Percentiles rank a stretch among this genome's conserved stretches.
phyloP scores from a whole-genome alignment of 2,113 vertebrate species.

The Heptranchias perlo region DNA sequence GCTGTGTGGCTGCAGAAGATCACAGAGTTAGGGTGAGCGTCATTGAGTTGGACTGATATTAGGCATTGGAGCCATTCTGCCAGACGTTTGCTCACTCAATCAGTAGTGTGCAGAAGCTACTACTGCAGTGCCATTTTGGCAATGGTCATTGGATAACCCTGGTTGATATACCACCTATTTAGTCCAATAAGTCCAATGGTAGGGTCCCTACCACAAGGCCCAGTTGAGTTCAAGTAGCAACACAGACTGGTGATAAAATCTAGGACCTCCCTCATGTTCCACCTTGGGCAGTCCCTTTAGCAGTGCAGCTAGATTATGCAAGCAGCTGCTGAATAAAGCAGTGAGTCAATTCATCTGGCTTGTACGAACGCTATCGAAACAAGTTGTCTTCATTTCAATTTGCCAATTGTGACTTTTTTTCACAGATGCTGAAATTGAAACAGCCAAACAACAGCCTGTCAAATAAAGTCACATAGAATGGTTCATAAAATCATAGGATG shows the following conservation, averaged over 20 bases:
- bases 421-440: neutral
- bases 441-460: neutral
- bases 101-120: no score
- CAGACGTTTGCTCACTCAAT: no score
- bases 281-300: neutral
- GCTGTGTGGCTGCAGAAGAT: no score
- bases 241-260: neutral
- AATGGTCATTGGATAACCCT: no score
- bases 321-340: neutral
- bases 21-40: no score
- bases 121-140: no score
- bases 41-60: no score
- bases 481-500: neutral
- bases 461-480: neutral
- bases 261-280: neutral
- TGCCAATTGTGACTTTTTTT: neutral
- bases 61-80: no score
- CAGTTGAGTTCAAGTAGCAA: neutral
- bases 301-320: neutral
- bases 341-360: neutral
- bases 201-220: neutral
- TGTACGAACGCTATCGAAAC: neutral
- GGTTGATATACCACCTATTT: no score
- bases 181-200: no score
- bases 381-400: neutral